Conservation (phyloP, 2,888 invertebrate genomes). For the Apamea monoglypha region DNA sequence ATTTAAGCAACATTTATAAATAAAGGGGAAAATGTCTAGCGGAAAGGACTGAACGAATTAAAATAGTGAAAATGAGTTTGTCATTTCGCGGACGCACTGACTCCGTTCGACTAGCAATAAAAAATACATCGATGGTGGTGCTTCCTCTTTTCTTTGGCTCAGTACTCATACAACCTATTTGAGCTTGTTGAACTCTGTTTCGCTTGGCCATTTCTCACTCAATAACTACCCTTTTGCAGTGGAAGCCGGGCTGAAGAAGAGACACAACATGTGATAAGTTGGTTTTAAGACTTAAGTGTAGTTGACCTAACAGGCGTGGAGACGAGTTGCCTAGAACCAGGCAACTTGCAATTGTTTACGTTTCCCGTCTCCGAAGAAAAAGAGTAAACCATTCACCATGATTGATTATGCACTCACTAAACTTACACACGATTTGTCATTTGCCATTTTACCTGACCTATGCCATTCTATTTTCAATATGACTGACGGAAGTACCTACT, state of each 20-base stretch:
- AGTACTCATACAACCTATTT: too few species aligned
- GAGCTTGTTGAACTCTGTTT: not conserved
- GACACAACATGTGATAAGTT: not conserved
- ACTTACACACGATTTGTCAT: not conserved
- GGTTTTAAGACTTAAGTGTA: not conserved
- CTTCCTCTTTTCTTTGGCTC: too few species aligned
- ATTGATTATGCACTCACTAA: slow-evolving; percentile 19
- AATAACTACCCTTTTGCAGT: not conserved
- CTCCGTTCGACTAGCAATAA: too few species aligned
- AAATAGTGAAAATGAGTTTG: too few species aligned
- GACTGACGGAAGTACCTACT: not conserved
- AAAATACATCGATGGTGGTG: too few species aligned
- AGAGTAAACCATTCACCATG: slow-evolving; percentile 19
- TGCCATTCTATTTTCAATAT: slow-evolving; percentile 20
- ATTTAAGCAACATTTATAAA: not conserved
- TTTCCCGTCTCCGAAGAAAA: not conserved
- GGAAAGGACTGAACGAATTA: not conserved
- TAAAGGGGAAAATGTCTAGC: not conserved
- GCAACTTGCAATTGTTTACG: not conserved
- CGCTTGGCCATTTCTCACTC: not conserved
- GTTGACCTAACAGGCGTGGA: not conserved
- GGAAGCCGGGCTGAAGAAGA: not conserved
- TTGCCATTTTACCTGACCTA: slow-evolving; percentile 29
- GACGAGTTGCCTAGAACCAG: not conserved
- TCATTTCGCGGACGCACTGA: too few species aligned